Base-by-base conservation (phyloP, 2,888 invertebrate genomes). In the Lymantria monacha region DNA sequence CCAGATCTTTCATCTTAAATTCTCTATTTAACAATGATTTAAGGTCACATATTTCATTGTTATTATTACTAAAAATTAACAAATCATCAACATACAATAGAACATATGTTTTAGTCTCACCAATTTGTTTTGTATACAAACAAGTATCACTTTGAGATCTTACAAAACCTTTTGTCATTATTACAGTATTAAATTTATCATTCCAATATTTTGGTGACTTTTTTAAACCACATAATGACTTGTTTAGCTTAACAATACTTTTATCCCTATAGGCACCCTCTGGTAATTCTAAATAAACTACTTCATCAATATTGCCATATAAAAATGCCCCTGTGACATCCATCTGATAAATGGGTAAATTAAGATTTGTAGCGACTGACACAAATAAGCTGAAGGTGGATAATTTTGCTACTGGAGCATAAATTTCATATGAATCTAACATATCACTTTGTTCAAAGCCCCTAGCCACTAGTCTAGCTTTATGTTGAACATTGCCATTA, bases 1-100 rank as follows among this genome's bases (percentile, higher is more conserved):
- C 56, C n/a, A 53, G 9, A 13, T 53, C 53, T 31, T 55, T 49
- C 57, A 54, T 54, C 42, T 51, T 30, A 51, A 57, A 57, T 45
- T 53, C 42, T 38, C 37, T 46, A 43, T 36, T 44, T 15, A 49
- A 43, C 8, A 30, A 15, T 31, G 9, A 10, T 22, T 46, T 52
- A n/a, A 52, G n/a, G n/a, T 48, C 3, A 13, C 22, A 38, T 38
- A 38, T 38, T 12, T 38, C 3, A 8, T 10, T 2, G 1, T 38
- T 1, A 12, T 38, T 38, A 38, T 7, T 38, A n/a, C 38, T n/a
- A 38, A 55, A 49, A 14, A 51, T 22, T 30, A 49, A 49, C 9
- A 55, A 5, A 30, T 55, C 54, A 22, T 55, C 54, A 1, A 55
- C 50, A 55, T 51, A 55, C 0, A 51, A 1, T n/a, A 55, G 10